A percentile compares a stretch with the other conserved stretches of the same genome.
These are phyloP conservation scores for Onychomys torridus DNA, from an alignment of 2,797 vertebrate species.

Conservation along the genomic window DNA sequence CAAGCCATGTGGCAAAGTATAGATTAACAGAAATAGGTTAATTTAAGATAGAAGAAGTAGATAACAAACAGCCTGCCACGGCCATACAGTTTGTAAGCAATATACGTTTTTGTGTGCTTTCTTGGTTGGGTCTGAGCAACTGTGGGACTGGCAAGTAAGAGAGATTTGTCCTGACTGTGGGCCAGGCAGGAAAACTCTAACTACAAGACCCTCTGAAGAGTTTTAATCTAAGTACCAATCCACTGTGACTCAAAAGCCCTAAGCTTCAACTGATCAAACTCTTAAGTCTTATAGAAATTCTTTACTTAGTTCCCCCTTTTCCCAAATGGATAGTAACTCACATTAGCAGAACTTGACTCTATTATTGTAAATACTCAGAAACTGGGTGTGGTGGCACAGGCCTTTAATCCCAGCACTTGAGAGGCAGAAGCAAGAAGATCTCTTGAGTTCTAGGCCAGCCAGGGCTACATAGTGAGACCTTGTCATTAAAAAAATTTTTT, in stretches of 20 bases:
- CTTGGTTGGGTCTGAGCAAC: too few species aligned
- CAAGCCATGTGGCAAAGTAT: too few species aligned
- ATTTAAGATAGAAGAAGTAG: too few species aligned
- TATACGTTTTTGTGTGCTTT: too few species aligned
- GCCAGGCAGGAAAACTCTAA: too few species aligned
- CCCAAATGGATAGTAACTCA: background rate
- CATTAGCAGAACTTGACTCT: background rate
- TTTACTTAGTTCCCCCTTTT: background rate
- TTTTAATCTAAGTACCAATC: constrained; percentile 3
- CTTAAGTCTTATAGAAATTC: background rate
- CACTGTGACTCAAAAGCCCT: background rate
- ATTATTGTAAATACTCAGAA: background rate
- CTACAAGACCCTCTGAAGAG: constrained; percentile 14
- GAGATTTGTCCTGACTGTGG: too few species aligned
- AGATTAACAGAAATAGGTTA: too few species aligned
- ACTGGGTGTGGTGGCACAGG: background rate
- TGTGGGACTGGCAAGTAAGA: too few species aligned
- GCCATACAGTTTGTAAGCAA: too few species aligned
- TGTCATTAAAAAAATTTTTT: too few species aligned
- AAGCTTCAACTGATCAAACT: constrained; percentile 20
- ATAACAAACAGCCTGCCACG: too few species aligned
- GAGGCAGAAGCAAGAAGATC: background rate
- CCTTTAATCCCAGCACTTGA: background rate
- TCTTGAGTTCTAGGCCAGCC: background rate
- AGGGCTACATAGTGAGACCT: background rate